Evolutionary conservation across 2,888 invertebrate genomes (phyloP).

Genomic region (Pseudococcus longispinus): DNA sequence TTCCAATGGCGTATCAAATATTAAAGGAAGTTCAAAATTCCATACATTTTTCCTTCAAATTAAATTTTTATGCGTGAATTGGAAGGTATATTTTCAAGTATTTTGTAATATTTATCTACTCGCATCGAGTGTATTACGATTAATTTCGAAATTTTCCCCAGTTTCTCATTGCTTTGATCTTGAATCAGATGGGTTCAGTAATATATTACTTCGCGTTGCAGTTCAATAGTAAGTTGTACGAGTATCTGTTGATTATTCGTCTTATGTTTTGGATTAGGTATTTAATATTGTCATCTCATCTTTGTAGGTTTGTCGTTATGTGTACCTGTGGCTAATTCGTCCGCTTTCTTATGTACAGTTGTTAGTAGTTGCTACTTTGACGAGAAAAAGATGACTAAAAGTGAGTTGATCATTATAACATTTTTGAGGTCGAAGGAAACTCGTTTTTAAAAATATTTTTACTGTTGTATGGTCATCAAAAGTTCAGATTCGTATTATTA

Average conservation of each 20-base stretch:
- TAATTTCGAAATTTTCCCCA: neutral
- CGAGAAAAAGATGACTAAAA: constrained; percentile 1
- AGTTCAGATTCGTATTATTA: neutral
- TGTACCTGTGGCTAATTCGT: constrained; percentile 49
- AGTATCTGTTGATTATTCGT: neutral
- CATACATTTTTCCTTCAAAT: constrained; percentile 17
- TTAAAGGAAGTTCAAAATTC: neutral
- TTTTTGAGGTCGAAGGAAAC: neutral
- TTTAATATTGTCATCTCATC: neutral
- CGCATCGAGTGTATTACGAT: neutral
- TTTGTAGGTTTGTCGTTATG: constrained; percentile 48
- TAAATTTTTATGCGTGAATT: constrained; percentile 2
- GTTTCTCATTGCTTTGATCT: constrained; percentile 4
- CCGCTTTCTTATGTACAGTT: constrained; percentile 33
- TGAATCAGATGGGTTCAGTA: constrained; percentile 44
- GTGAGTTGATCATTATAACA: neutral
- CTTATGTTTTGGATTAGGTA: neutral
- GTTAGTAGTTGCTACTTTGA: constrained; percentile 22
- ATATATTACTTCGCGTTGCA: constrained; percentile 40
- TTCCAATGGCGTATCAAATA: neutral
- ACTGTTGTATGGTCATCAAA: too few species aligned
- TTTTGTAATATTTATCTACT: neutral
- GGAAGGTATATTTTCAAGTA: constrained; percentile 45
- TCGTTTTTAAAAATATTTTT: neutral
- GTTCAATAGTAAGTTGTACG: neutral